phyloP scores from a whole-genome alignment of 2,888 invertebrate species.

The Leptogaster cylindrica region DNA sequence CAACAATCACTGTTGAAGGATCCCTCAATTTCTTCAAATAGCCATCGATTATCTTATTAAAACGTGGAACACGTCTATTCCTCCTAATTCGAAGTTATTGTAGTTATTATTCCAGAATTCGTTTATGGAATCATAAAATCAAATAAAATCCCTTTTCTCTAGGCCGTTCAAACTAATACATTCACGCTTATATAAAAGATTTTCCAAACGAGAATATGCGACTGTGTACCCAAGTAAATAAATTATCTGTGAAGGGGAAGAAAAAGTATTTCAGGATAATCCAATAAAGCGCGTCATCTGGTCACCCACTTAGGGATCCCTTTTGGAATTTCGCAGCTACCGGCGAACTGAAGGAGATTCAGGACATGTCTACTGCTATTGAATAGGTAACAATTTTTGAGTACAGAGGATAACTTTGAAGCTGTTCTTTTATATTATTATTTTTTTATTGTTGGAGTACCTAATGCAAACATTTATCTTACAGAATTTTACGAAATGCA shows the following conservation, averaged over 20 bases:
- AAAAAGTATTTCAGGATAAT: conserved; percentile 49
- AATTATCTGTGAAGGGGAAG: conserved; percentile 53
- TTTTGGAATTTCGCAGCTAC: conserved; percentile 21
- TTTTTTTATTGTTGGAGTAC: too few relatives aligned
- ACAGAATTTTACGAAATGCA: too few relatives aligned
- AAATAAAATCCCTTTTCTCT: conserved; percentile 50
- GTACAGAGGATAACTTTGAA: too few relatives aligned
- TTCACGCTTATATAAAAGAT: conserved; percentile 44
- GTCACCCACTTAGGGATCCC: conserved; percentile 59
- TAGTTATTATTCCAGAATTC: conserved; percentile 41
- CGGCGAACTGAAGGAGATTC: background rate
- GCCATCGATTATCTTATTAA: too few relatives aligned
- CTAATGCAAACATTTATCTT: too few relatives aligned
- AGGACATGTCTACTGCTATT: background rate
- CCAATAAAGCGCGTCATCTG: conserved; percentile 60
- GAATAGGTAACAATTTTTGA: too few relatives aligned
- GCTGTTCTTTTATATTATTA: too few relatives aligned
- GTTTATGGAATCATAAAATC: conserved; percentile 52
- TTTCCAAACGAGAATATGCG: conserved; percentile 42
- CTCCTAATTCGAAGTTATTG: background rate
- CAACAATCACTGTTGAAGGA: too few relatives aligned
- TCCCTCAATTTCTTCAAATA: too few relatives aligned
- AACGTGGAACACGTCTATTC: too few relatives aligned
- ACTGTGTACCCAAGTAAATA: conserved; percentile 51
- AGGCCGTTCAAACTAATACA: conserved; percentile 48